A percentile compares a stretch with the other conserved stretches of the same genome.
Conservation (phyloP, 2,797 vertebrate genomes). For the Phylloscopus collybita region DNA sequence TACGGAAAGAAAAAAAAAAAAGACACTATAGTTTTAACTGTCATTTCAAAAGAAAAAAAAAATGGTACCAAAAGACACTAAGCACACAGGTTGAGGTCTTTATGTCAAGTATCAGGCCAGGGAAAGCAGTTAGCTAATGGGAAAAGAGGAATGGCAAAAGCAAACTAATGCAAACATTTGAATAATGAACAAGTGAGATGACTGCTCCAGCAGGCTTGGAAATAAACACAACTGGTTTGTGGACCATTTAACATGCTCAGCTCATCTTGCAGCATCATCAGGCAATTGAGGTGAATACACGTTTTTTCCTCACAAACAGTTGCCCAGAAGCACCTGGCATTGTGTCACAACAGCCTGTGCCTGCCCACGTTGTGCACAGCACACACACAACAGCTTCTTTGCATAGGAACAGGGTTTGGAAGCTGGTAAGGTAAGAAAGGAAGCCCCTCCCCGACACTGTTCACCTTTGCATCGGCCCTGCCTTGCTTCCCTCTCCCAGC, state of each 20-base stretch:
- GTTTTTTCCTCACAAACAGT: conserved; percentile 14
- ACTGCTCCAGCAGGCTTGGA: conserved; percentile 5
- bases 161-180: not conserved
- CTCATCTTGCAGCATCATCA: not conserved
- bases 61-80: conserved; percentile 36
- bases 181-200: not conserved
- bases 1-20: not conserved
- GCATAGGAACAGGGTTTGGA: not conserved
- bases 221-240: conserved; percentile 3
- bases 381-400: not conserved
- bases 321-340: not conserved
- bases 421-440: not conserved
- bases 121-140: not conserved
- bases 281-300: not conserved
- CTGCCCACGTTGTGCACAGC: rapidly evolving
- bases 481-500: not conserved
- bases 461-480: not conserved
- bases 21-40: not conserved
- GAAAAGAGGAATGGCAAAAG: not conserved
- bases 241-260: conserved; percentile 20
- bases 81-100: conserved; percentile 59
- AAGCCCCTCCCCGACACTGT: not conserved
- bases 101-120: conserved; percentile 51
- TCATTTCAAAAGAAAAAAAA: not conserved
- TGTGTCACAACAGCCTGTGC: not conserved